A percentile compares a stretch with the other conserved stretches of the same genome.
Evolutionary conservation across 2,113 vertebrate species (phyloP).

Genomic region (Eulemur macaco): DNA sequence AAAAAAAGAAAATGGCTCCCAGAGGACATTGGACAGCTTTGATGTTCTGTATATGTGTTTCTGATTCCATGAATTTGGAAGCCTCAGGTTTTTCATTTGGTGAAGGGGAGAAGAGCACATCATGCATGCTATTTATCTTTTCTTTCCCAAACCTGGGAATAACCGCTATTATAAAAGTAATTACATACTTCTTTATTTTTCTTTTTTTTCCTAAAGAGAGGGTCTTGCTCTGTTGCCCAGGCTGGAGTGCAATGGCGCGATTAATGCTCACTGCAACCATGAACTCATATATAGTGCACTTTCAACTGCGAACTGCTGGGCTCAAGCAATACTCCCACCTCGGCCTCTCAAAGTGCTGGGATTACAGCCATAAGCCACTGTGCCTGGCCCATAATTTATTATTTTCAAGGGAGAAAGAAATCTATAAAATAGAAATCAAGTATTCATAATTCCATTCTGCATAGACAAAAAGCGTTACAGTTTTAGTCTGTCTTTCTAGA

Average conservation of each 20-base stretch:
- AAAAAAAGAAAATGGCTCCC: background rate
- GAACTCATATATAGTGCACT: no score
- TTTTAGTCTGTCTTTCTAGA: background rate
- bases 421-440: background rate
- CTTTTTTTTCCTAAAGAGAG: no score
- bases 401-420: conserved; percentile 40
- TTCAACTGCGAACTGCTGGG: no score
- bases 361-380: no score
- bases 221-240: no score
- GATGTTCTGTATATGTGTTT: background rate
- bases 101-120: background rate
- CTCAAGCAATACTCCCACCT: no score
- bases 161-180: conserved; percentile 4
- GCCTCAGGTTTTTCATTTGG: background rate
- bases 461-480: background rate
- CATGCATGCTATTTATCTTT: background rate
- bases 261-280: no score
- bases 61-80: background rate
- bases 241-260: no score
- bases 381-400: background rate
- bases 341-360: no score
- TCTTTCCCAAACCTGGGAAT: conserved; percentile 14
- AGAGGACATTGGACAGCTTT: background rate
- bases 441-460: background rate
- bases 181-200: background rate